A percentile compares a stretch with the other conserved stretches of the same genome.
These are phyloP conservation scores for Halesus radiatus DNA, from an alignment of 1,140 invertebrate species.

Conservation along the genomic window DNA sequence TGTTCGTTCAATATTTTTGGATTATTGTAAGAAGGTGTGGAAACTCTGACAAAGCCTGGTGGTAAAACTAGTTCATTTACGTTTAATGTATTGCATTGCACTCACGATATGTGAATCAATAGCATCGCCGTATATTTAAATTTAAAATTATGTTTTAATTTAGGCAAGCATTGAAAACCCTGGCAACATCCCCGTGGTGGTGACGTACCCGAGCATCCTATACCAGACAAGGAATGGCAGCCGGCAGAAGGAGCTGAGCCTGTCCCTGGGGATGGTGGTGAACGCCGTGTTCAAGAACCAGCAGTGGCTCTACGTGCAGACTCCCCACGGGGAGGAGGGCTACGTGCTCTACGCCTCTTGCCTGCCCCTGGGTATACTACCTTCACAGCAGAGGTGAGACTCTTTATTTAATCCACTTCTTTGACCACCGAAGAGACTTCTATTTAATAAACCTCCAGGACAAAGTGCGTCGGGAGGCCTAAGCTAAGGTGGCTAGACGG, in stretches of 20 bases:
- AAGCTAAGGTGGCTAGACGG: too few relatives aligned
- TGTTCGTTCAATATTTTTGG: too few relatives aligned
- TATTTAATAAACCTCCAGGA: too few relatives aligned
- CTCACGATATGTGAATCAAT: too few relatives aligned
- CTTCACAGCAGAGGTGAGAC: conserved; percentile 57
- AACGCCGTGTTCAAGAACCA: conserved; percentile 88
- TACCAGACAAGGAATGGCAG: conserved; percentile 81
- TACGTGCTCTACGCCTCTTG: conserved; percentile 83
- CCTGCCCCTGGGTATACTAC: conserved; percentile 80
- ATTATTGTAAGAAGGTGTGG: too few relatives aligned
- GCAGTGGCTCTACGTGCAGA: conserved; percentile 86
- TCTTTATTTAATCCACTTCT: too few relatives aligned
- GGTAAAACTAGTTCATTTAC: too few relatives aligned
- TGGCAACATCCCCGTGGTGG: conserved; percentile 85
- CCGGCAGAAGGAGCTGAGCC: conserved; percentile 77
- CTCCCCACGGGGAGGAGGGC: conserved; percentile 83
- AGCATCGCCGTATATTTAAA: not conserved
- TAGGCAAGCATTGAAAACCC: conserved; percentile 80
- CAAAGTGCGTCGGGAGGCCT: too few relatives aligned
- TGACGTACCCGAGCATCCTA: conserved; percentile 80
- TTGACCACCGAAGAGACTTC: too few relatives aligned
- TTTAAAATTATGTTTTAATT: conserved; percentile 53
- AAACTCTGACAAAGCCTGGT: too few relatives aligned
- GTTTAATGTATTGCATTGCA: too few relatives aligned
- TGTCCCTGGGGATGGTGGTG: conserved; percentile 86